Percentiles rank a stretch among this genome's conserved stretches.
Evolutionary conservation across 2,888 invertebrate genomes (phyloP).

Genomic region (Phyllotreta striolata): DNA sequence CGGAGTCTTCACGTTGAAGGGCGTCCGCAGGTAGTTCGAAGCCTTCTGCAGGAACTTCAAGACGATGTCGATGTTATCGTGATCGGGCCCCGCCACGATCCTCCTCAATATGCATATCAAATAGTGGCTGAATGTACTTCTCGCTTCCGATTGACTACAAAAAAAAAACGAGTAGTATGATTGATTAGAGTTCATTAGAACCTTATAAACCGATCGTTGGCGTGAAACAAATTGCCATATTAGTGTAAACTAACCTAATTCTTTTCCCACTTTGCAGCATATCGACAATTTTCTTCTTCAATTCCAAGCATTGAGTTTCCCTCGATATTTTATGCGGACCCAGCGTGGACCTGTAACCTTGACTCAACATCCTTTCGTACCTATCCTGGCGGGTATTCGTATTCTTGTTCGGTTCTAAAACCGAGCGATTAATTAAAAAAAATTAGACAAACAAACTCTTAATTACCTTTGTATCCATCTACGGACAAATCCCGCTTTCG

Average conservation of each 20-base stretch:
- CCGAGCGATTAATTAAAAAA: no score
- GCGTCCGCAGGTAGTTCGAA: constrained; percentile 74
- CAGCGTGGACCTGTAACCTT: constrained; percentile 58
- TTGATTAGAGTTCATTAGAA: neutral
- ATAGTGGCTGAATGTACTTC: constrained; percentile 81
- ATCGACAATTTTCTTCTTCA: constrained; percentile 58
- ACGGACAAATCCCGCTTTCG: constrained; percentile 50
- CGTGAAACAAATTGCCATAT: no score
- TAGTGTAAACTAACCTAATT: constrained; percentile 67
- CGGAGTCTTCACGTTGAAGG: constrained; percentile 73
- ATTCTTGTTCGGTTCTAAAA: constrained; percentile 22
- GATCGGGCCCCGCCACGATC: constrained; percentile 66
- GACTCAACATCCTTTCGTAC: constrained; percentile 59
- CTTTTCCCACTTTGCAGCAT: constrained; percentile 71
- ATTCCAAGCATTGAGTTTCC: constrained; percentile 53
- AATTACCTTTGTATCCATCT: constrained; percentile 45
- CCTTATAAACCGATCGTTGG: no score
- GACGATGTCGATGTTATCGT: constrained; percentile 72
- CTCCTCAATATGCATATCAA: constrained; percentile 77
- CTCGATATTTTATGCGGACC: constrained; percentile 58
- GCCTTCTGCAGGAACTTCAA: constrained; percentile 80
- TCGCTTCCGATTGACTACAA: constrained; percentile 71
- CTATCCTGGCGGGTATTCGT: constrained; percentile 55
- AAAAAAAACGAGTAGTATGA: constrained; percentile 45
- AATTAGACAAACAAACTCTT: no score